Conservation (phyloP, 2,888 invertebrate genomes). For the Acrocyrtus sp. region DNA sequence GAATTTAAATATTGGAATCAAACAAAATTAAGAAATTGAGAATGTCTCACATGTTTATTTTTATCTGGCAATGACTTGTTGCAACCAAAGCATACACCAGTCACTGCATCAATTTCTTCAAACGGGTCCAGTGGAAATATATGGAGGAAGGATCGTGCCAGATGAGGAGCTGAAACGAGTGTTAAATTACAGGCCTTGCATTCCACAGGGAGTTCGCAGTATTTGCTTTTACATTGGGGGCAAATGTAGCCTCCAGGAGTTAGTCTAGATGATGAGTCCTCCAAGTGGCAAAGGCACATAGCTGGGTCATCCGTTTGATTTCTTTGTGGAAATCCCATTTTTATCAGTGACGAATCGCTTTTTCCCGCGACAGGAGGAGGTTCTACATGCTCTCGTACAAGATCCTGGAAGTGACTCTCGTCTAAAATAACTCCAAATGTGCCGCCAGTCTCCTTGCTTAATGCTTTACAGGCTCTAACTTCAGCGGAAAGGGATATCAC, state of each 20-base stretch:
- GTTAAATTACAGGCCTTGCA: slow-evolving; percentile 96
- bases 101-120: slow-evolving; percentile 75
- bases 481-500: slow-evolving; percentile 96
- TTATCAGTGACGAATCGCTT: slow-evolving; percentile 82
- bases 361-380: slow-evolving; percentile 70
- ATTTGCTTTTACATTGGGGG: slow-evolving; percentile 97
- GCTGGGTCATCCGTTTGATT: slow-evolving; percentile 72
- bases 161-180: slow-evolving; percentile 96
- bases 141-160: slow-evolving; percentile 97
- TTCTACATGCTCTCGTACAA: slow-evolving; percentile 69
- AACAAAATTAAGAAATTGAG: no score
- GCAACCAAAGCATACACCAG: slow-evolving; percentile 62
- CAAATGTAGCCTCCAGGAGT: slow-evolving; percentile 80
- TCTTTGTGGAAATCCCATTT: slow-evolving; percentile 96
- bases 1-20: no score
- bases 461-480: slow-evolving; percentile 86
- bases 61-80: slow-evolving; percentile 58
- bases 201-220: slow-evolving; percentile 97
- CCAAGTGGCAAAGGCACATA: slow-evolving; percentile 61
- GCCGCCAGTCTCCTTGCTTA: slow-evolving; percentile 88
- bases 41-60: slow-evolving; percentile 76
- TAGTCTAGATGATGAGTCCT: slow-evolving; percentile 52
- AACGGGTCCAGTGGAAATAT: slow-evolving; percentile 92
- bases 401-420: slow-evolving; percentile 76
- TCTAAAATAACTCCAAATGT: slow-evolving; percentile 88